Percentiles rank a stretch among this genome's conserved stretches.
These are phyloP conservation scores for Ichneumon xanthorius DNA, from an alignment of 2,888 invertebrate genomes.

Conservation along the genomic window DNA sequence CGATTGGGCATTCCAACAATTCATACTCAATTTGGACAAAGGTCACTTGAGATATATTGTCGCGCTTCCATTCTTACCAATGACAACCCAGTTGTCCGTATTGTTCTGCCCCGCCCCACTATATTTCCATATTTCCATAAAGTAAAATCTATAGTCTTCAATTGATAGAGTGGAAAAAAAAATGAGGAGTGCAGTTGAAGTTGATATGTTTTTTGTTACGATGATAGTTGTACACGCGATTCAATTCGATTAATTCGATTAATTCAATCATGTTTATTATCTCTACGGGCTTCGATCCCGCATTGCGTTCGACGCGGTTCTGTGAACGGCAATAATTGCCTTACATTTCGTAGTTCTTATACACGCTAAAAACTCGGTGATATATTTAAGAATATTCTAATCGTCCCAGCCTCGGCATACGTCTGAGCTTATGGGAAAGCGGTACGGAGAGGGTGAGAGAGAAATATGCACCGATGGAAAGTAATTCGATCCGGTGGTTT, in stretches of 20 bases:
- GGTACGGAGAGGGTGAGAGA: neutral
- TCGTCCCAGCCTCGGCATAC: slow-evolving; percentile 51
- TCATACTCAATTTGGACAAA: slow-evolving; percentile 49
- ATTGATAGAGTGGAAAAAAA: slow-evolving; percentile 25
- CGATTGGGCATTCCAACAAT: slow-evolving; percentile 69
- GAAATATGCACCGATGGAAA: slow-evolving; percentile 60
- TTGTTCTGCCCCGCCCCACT: slow-evolving; percentile 44
- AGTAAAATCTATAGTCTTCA: slow-evolving; percentile 59
- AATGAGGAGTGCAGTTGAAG: slow-evolving; percentile 28
- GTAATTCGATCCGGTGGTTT: slow-evolving; percentile 74
- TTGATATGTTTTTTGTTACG: slow-evolving; percentile 30
- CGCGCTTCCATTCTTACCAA: slow-evolving; percentile 72
- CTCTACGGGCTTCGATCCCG: slow-evolving; percentile 31
- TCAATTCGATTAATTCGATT: slow-evolving; percentile 6
- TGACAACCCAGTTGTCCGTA: slow-evolving; percentile 28
- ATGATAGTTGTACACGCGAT: slow-evolving; percentile 29
- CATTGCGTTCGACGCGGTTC: slow-evolving; percentile 53
- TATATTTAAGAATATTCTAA: slow-evolving; percentile 78
- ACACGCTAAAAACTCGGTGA: slow-evolving; percentile 79
- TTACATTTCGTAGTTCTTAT: slow-evolving; percentile 79
- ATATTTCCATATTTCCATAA: slow-evolving; percentile 47
- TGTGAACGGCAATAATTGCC: slow-evolving; percentile 79
- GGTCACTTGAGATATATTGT: slow-evolving; percentile 62
- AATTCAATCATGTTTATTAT: slow-evolving; percentile 32
- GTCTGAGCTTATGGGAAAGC: neutral